A percentile compares a stretch with the other conserved stretches of the same genome.
Conservation (phyloP, 2,888 invertebrate genomes). For the Melinopterus prodromus region DNA sequence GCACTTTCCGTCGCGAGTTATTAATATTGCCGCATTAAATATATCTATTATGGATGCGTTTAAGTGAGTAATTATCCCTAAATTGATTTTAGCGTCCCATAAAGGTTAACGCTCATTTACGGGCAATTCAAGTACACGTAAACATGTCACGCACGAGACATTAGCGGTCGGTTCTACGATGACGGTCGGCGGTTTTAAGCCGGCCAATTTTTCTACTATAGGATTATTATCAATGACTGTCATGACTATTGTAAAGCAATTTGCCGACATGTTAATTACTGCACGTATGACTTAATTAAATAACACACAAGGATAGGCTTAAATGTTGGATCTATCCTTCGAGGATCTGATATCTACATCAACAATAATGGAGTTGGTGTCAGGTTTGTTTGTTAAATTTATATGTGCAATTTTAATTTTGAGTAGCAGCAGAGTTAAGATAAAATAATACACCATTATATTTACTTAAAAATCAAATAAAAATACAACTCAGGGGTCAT, state of each 20-base stretch:
- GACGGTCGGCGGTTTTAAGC: background rate
- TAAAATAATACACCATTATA: no score
- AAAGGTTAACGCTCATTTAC: background rate
- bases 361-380: no score
- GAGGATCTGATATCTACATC: no score
- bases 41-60: background rate
- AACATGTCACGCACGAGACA: background rate
- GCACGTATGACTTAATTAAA: background rate
- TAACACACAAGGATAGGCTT: background rate
- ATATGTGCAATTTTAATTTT: no score
- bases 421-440: no score
- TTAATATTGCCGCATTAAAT: background rate
- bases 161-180: background rate
- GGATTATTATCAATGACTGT: background rate
- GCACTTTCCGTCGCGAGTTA: background rate
- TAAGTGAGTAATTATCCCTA: background rate
- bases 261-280: background rate
- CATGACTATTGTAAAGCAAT: background rate
- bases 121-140: background rate
- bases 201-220: background rate
- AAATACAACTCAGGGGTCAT: no score
- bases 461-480: no score
- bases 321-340: no score
- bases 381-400: no score
- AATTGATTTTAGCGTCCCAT: background rate